Evolutionary conservation across 2,888 invertebrate genomes (phyloP).

Genomic region (Cantharis rustica): DNA sequence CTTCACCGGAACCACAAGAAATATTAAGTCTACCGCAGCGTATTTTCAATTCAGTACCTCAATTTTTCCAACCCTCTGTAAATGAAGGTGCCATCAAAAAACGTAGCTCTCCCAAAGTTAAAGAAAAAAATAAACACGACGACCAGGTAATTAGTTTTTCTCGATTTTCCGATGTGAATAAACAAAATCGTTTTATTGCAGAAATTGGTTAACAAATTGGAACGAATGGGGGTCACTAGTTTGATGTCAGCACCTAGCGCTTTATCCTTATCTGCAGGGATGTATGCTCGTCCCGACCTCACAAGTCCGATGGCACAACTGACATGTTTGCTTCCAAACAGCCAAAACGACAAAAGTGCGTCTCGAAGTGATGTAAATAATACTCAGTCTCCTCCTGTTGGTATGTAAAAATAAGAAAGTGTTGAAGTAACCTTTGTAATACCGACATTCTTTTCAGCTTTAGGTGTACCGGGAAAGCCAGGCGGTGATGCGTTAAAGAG

Average conservation of each 20-base stretch:
- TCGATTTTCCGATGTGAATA: neutral
- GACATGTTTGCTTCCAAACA: slow-evolving; percentile 63
- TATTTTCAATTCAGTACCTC: slow-evolving; percentile 68
- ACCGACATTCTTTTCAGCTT: slow-evolving; percentile 38
- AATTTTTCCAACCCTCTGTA: slow-evolving; percentile 67
- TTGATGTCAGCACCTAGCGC: slow-evolving; percentile 67
- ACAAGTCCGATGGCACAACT: slow-evolving; percentile 82
- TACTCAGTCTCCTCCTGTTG: slow-evolving; percentile 9
- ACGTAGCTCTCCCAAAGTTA: slow-evolving; percentile 45
- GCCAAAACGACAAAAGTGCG: slow-evolving; percentile 7
- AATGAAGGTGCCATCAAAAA: slow-evolving; percentile 58
- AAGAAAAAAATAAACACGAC: slow-evolving; percentile 46
- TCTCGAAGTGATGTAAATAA: neutral
- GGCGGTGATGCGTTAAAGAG: slow-evolving; percentile 62
- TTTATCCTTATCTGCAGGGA: slow-evolving; percentile 67
- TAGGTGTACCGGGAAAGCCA: slow-evolving; percentile 66
- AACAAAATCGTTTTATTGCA: slow-evolving; percentile 34
- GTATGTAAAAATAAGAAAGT: slow-evolving; percentile 1
- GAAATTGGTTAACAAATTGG: slow-evolving; percentile 67
- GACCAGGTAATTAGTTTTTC: neutral
- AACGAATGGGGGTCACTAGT: slow-evolving; percentile 70
- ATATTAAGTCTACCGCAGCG: slow-evolving; percentile 58
- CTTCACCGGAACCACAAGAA: slow-evolving; percentile 62
- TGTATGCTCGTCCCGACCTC: slow-evolving; percentile 64
- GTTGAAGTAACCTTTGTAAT: neutral